These are phyloP conservation scores for Labeo catla DNA, from an alignment of 2,113 vertebrate species.

Conservation along the genomic window DNA sequence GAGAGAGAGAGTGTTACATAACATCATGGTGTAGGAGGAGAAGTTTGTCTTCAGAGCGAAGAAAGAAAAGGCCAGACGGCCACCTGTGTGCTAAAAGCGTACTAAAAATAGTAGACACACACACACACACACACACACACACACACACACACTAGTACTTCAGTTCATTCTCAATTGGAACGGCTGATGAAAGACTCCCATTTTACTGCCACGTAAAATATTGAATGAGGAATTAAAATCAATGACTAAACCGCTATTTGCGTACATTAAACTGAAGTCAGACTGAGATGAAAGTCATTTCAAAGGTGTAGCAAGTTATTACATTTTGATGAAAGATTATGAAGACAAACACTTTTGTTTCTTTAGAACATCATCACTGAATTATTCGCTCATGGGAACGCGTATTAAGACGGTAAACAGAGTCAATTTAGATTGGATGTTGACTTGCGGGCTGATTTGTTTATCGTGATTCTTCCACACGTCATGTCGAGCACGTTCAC, in stretches of 20 bases:
- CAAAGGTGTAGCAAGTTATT: neutral
- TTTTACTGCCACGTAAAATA: neutral
- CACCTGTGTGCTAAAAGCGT: neutral
- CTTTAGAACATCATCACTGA: neutral
- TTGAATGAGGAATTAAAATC: neutral
- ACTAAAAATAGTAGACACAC: neutral
- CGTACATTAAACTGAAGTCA: neutral
- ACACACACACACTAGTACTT: neutral
- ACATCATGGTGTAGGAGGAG: neutral
- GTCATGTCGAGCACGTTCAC: conserved; percentile 50
- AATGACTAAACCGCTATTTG: neutral
- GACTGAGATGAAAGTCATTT: neutral
- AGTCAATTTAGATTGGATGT: neutral
- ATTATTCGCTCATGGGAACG: neutral
- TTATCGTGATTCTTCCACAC: conserved; percentile 25
- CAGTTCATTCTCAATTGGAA: neutral
- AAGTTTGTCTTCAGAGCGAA: neutral
- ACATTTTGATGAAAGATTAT: neutral
- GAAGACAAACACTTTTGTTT: neutral
- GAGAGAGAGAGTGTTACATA: neutral
- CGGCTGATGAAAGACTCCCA: neutral
- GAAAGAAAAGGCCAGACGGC: neutral
- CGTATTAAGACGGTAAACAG: neutral
- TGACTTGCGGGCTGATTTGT: neutral
- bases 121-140: neutral